A percentile compares a stretch with the other conserved stretches of the same genome.
Conservation (phyloP, 2,888 invertebrate species). For the Thereva nobilitata region DNA sequence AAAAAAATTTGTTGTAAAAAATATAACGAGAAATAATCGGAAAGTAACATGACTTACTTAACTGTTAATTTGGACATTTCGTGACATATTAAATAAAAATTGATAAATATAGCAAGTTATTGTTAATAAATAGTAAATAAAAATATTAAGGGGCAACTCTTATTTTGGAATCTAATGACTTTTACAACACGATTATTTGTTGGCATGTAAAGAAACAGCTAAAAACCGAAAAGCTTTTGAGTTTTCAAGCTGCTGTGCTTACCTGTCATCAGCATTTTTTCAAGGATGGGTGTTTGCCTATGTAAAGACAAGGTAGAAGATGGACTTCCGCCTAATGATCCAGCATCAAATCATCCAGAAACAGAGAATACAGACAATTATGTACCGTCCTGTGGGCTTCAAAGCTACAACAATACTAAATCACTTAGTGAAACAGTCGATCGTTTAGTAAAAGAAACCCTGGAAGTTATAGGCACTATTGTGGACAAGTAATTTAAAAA, state of each 20-base stretch:
- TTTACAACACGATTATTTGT: neutral
- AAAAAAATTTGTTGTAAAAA: too few relatives aligned
- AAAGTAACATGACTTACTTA: constrained; percentile 25
- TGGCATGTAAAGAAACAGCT: neutral
- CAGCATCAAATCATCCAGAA: constrained; percentile 44
- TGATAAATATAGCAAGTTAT: neutral
- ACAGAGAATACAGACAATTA: neutral
- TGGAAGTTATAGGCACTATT: constrained; percentile 77
- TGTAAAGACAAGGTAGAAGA: constrained; percentile 69
- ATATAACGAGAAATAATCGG: too few relatives aligned
- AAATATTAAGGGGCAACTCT: too few relatives aligned
- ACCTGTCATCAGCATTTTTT: constrained; percentile 16
- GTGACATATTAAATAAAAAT: constrained; percentile 33
- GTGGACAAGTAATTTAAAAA: constrained; percentile 72
- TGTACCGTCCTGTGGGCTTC: constrained; percentile 2
- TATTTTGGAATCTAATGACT: neutral
- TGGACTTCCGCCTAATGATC: constrained; percentile 49
- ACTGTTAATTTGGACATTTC: constrained; percentile 38
- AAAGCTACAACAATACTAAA: constrained; percentile 41
- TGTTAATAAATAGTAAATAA: too few relatives aligned
- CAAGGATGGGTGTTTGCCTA: constrained; percentile 76
- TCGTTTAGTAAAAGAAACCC: constrained; percentile 77
- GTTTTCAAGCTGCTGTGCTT: constrained; percentile 3
- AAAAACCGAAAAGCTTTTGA: neutral
- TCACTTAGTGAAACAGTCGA: constrained; percentile 64